Conservation (phyloP, 2,113 vertebrate genomes). For the Dromiciops gliroides region DNA sequence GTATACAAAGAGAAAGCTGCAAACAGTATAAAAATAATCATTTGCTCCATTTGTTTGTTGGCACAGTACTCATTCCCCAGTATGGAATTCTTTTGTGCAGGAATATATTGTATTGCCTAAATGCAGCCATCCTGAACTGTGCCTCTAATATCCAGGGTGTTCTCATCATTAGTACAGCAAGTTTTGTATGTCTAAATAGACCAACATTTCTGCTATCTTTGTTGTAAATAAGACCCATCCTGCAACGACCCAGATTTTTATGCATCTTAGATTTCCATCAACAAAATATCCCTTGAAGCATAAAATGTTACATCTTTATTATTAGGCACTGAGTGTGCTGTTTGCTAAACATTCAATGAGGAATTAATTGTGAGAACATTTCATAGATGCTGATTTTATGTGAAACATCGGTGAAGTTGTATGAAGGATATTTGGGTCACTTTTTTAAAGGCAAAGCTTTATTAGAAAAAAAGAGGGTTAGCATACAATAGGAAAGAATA, state of each 20-base stretch:
- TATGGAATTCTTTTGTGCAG: conserved; percentile 45
- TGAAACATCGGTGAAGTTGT: conserved; percentile 49
- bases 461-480: neutral
- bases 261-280: conserved; percentile 63
- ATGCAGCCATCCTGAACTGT: neutral
- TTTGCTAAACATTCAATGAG: conserved; percentile 47
- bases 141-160: conserved; percentile 46
- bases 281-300: conserved; percentile 30
- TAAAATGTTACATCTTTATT: conserved; percentile 31
- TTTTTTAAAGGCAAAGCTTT: neutral
- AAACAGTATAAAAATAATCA: conserved; percentile 38
- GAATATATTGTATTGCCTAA: conserved; percentile 17
- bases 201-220: conserved; percentile 41
- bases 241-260: conserved; percentile 46
- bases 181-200: conserved; percentile 50
- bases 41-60: conserved; percentile 39
- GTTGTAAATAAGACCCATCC: conserved; percentile 58
- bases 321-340: conserved; percentile 5
- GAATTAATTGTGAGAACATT: neutral
- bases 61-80: conserved; percentile 6
- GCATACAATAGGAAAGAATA: conserved; percentile 14
- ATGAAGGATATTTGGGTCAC: conserved; percentile 36
- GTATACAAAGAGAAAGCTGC: conserved; percentile 28
- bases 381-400: neutral
- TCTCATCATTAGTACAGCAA: conserved; percentile 11